phyloP scores from a whole-genome alignment of 2,797 vertebrate species.

The Phalanger gymnotis region DNA sequence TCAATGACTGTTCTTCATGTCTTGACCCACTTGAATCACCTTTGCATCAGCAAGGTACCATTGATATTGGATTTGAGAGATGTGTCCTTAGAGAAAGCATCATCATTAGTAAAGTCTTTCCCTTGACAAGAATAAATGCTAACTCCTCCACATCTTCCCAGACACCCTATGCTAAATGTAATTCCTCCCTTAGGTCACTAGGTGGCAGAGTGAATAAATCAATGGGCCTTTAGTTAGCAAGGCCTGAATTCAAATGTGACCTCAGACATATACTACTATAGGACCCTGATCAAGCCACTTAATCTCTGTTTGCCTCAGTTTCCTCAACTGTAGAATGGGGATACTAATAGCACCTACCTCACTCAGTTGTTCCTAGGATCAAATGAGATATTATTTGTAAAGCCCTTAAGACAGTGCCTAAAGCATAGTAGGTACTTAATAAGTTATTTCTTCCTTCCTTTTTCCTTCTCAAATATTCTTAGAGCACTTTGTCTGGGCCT shows the following conservation, averaged over 20 bases:
- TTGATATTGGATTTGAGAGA: background rate
- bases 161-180: background rate
- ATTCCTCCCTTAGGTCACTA: background rate
- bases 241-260: background rate
- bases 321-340: background rate
- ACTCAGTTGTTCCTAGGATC: background rate
- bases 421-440: background rate
- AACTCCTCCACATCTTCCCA: background rate
- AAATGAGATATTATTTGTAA: background rate
- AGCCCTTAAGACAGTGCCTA: background rate
- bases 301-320: background rate
- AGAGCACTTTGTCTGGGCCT: background rate
- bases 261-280: background rate
- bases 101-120: too few species aligned
- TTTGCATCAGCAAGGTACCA: background rate
- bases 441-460: background rate
- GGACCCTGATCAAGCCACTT: background rate
- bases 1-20: background rate
- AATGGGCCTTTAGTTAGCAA: background rate
- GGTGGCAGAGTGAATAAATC: background rate
- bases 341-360: background rate
- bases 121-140: background rate
- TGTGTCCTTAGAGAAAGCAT: background rate
- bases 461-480: background rate
- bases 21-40: background rate